phyloP scores from a whole-genome alignment of 2,113 vertebrate species.

The Protobothrops flavoviridis region DNA sequence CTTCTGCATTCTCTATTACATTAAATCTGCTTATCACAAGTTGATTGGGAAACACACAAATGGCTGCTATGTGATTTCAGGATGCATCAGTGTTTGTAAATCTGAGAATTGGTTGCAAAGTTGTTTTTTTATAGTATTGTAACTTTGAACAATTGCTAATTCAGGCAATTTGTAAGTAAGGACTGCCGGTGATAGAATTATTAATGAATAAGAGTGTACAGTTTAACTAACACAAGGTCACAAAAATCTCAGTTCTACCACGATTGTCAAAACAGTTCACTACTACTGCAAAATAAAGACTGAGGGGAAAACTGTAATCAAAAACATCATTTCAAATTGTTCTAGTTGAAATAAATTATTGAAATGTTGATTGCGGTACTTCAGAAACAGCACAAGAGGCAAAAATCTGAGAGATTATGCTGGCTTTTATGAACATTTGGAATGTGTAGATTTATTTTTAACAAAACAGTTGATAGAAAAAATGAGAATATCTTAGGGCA shows the following conservation, averaged over 20 bases:
- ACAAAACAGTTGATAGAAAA: constrained; percentile 4
- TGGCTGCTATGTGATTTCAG: neutral
- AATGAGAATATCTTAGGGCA: neutral
- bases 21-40: neutral
- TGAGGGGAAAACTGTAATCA: neutral
- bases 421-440: neutral
- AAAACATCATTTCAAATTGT: neutral
- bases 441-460: constrained; percentile 11
- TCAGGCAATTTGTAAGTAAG: neutral
- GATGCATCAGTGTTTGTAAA: neutral
- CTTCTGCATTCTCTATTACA: neutral
- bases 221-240: neutral
- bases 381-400: neutral
- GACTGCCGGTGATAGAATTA: neutral
- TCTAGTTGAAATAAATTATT: neutral
- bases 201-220: constrained; percentile 36
- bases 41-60: neutral
- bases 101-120: neutral
- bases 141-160: neutral
- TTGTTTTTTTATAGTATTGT: neutral
- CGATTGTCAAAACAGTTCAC: neutral
- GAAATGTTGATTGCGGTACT: neutral
- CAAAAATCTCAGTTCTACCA: constrained; percentile 15
- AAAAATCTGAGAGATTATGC: too few relatives aligned
- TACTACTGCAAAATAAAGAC: neutral